These are phyloP conservation scores for Uloborus diversus DNA, from an alignment of 1,140 invertebrate species.

Conservation along the genomic window DNA sequence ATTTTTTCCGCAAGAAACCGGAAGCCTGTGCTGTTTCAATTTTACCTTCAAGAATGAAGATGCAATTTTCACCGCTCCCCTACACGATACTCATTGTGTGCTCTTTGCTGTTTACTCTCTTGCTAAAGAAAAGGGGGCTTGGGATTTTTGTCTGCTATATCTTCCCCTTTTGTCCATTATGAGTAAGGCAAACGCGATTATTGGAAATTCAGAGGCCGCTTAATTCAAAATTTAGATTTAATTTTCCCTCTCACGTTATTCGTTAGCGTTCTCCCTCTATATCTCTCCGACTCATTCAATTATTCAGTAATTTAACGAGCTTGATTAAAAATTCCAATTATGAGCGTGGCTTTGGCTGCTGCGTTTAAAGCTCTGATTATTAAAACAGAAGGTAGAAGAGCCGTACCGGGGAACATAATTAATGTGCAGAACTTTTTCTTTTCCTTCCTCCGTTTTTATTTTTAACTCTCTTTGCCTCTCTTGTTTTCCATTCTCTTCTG, in stretches of 20 bases:
- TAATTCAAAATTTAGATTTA: conserved; percentile 58
- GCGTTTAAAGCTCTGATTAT: conserved; percentile 56
- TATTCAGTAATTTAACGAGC: conserved; percentile 57
- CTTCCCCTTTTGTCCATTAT: conserved; percentile 53
- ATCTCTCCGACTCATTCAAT: conserved; percentile 53
- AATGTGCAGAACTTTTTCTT: conserved; percentile 36
- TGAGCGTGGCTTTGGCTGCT: conserved; percentile 47
- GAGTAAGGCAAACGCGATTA: conserved; percentile 55
- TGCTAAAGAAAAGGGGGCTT: no score
- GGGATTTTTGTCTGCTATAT: conserved; percentile 36
- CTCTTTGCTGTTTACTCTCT: conserved; percentile 52
- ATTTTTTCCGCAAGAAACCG: no score
- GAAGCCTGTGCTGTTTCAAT: no score
- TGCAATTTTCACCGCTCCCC: no score
- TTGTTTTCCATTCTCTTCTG: no score
- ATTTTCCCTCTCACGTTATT: conserved; percentile 57
- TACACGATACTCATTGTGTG: no score
- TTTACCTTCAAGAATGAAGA: no score
- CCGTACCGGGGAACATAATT: conserved; percentile 43
- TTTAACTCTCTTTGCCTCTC: not conserved
- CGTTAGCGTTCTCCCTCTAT: conserved; percentile 49
- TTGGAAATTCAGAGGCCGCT: conserved; percentile 55
- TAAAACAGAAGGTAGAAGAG: conserved; percentile 53
- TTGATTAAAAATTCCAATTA: conserved; percentile 58
- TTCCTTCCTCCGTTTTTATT: conserved; percentile 1